Base-by-base conservation (phyloP, 2,888 invertebrate species). In the Pollenia labialis region DNA sequence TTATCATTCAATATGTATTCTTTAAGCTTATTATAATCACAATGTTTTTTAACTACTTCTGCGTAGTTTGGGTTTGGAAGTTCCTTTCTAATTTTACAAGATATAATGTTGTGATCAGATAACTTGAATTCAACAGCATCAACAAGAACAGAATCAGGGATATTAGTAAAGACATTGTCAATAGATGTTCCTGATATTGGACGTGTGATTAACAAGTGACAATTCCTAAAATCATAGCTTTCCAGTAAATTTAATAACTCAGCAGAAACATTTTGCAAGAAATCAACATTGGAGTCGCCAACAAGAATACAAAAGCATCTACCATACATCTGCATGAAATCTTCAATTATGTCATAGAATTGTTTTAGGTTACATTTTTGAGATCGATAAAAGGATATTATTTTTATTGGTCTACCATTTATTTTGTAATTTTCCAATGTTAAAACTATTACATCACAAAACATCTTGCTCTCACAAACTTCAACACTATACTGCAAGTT, bases 131-230 rank as follows among this genome's bases (percentile, higher is more conserved):
- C 58, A 58, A 58, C 60, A 60, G 60, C 60, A 40, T 60, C 40
- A 40, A 60, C 10, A 40, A 6, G 40, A 40, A 60, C 12, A 14
- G 40, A 6, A 60, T 60, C 14, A 1, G 60, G 14, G 14, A 64
- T 44, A 44, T 64, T 64, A n/a, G 44, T 64, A 44, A 16, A 64
- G 11, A 64, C 11, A 44, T 64, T 64, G 16, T 44, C 44, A 64
- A 64, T 18, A 16, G 62, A 64, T 64, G n/a, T 64, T 7, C 42
- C 62, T 9, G 62, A 62, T 44, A 11, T 10, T 11, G 44, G 44
- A 3, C 16, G 16, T 64, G 44, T 44, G 9, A 44, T 11, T 16
- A 44, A 64, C 3, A 6, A 44, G 16, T 44, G 60, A 11, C 32
- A 58, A 58, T 60, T 40, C 6, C 18, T 16, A 44, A 64, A 16